These are phyloP conservation scores for Scaptomyza flava DNA, from an alignment of 2,888 invertebrate genomes.

Conservation along the genomic window DNA sequence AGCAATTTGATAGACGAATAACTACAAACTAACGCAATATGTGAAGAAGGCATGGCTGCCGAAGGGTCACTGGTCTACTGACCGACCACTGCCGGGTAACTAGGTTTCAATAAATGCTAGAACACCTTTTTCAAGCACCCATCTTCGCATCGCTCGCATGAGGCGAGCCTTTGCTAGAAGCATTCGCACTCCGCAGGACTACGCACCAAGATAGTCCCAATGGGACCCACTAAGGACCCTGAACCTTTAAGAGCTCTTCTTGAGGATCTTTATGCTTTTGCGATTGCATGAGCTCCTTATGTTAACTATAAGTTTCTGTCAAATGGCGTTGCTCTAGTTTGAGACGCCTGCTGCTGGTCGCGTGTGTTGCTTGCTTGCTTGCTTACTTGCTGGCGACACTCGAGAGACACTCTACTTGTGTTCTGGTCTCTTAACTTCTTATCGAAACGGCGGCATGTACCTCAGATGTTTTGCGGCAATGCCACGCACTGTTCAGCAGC, in stretches of 20 bases:
- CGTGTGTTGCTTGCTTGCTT: conserved; percentile 25
- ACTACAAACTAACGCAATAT: no score
- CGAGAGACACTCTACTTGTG: conserved; percentile 17
- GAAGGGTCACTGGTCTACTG: no score
- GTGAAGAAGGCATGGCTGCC: no score
- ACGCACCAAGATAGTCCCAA: no score
- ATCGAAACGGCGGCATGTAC: conserved; percentile 50
- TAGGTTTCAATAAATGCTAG: no score
- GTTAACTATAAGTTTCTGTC: background rate
- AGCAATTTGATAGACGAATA: no score
- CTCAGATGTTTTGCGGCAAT: conserved; percentile 49
- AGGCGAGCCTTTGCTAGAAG: no score
- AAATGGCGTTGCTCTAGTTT: conserved; percentile 6
- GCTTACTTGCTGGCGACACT: conserved; percentile 34
- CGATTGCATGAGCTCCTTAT: background rate
- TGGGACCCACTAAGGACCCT: no score
- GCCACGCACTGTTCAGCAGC: conserved; percentile 2
- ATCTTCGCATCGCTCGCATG: no score
- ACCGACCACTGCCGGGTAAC: no score
- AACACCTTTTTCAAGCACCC: no score
- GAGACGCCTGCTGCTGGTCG: conserved; percentile 15
- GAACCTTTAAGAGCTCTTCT: background rate
- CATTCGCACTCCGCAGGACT: no score
- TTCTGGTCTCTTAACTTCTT: conserved; percentile 22
- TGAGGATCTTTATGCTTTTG: background rate